Evolutionary conservation across 2,888 invertebrate species (phyloP), one percentile per base, ranked within the genome.

Genomic region (Gonocerus acuteangulatus): DNA sequence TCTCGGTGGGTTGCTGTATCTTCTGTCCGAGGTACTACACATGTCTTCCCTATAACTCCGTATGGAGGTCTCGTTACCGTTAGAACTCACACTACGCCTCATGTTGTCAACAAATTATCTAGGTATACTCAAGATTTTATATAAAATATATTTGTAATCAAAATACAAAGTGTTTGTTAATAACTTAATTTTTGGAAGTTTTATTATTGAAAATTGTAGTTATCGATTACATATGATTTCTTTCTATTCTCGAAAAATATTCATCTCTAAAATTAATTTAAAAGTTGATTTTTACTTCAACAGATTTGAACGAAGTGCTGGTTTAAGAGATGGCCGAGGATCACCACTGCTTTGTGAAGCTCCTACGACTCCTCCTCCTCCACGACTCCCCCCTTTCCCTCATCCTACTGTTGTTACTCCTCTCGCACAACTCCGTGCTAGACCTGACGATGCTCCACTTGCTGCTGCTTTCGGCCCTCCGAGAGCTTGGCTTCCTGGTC

Each of bases 1-100:
- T 88, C 88, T 23, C 86, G 99, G 59, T 99, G 97, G 97, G 86
- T 92, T n/a, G 89, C 95, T 1, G 84, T 97, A 3, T 92, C 93
- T 42, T 95, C 97, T 0, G 81, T 95, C 60, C 84, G 95, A 65
- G 99, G 97, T 65, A 99, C 99, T 1, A 95, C 95, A 27, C 99
- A 99, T 75, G 87, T 99, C 67, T 99, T 96, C 77, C 94, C 97
- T 9, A 83, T 99, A 51, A 93, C 93, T 15, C 92, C 97, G 16
- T 99, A 97, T 74, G 96, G 96, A 67, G 95, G 97, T 54, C 80
- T 86, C 60, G 84, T 91, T 66, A 91, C 89, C 62, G 87, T 92
- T 59, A 82, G 97, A 67, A 99, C 97, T 1, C 97, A 97, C 77
- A 88, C 90, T n/a, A 87, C 89, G 62, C 84, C 90, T 63, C 87